Evolutionary conservation across 2,113 vertebrate species (phyloP).

Genomic region (Cercocebus atys): DNA sequence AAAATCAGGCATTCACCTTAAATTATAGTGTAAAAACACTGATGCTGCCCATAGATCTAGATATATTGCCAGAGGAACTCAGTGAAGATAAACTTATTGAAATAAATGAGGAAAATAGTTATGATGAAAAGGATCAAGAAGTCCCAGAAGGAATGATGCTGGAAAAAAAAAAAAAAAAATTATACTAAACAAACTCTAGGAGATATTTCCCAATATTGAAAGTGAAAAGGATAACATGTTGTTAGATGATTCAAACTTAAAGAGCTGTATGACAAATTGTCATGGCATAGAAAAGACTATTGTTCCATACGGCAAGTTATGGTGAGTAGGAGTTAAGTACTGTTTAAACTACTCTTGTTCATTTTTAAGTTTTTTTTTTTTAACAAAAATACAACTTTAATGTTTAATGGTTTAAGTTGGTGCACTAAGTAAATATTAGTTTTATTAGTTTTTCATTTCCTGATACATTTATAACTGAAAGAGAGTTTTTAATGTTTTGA

Average conservation of each 20-base stretch:
- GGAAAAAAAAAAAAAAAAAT: neutral
- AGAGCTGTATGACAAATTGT: neutral
- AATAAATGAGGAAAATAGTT: neutral
- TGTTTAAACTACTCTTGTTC: neutral
- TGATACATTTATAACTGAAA: neutral
- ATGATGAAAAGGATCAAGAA: neutral
- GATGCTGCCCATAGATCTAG: neutral
- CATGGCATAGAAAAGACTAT: neutral
- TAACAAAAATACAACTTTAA: neutral
- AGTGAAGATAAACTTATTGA: neutral
- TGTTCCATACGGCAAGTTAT: fast-evolving
- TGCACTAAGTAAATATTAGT: neutral
- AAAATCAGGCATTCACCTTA: neutral
- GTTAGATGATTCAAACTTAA: neutral
- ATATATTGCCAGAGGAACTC: neutral
- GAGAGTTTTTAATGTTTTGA: neutral
- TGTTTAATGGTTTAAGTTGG: neutral
- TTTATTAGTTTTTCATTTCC: neutral
- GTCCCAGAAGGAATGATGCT: neutral
- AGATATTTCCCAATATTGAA: neutral
- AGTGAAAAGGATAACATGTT: neutral
- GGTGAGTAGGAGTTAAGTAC: neutral
- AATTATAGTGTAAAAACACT: neutral
- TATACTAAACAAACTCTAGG: neutral
- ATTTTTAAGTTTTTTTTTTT: neutral